Evolutionary conservation across 2,113 vertebrate genomes (phyloP), one percentile per base, ranked within the genome.

Genomic region (Rhinopomastus cyanomelas): DNA sequence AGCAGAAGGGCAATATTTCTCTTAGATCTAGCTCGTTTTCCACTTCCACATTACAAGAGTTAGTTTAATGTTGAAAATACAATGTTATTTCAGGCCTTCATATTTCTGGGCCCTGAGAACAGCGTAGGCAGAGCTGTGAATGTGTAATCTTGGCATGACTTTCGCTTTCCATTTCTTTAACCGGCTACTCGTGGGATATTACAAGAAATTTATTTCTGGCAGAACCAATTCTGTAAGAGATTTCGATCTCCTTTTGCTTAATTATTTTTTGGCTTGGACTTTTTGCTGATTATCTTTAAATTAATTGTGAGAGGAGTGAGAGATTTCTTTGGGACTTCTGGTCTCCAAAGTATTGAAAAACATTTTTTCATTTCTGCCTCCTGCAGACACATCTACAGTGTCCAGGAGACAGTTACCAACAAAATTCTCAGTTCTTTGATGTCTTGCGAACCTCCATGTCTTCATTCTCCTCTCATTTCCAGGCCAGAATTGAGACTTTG

Each of bases 41-140:
- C 88, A 94, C 92, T 96, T 94, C 81, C 90, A 92, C 77, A 84
- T 69, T 79, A 87, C 90, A 93, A 91, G 91, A 92, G 93, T 96
- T 97, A 96, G 95, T 93, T 95, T 94, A 95, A 96, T 89, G 87
- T 92, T 96, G 93, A 96, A 97, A 96, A 96, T 69, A 96, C 69
- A 2, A 82, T 95, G 95, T 95, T 97, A 91, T 96, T 96, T 96
- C 90, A 94, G 90, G 94, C 89, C 95, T 97, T 90, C 46, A 67
- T 94, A 92, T 67, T 90, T 87, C 78, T 93, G 36, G 93, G 86
- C 96, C 90, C 91, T 78, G 93, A 89, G 94, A 96, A 93, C n/a
- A 87, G 85, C 87, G 93, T 72, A 96, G 96, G 95, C 85, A 88
- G 93, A 93, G 81, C 87, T 86, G 92, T 90, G 94, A 95, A 97